A percentile compares a stretch with the other conserved stretches of the same genome.
Evolutionary conservation across 1,140 invertebrate genomes (phyloP).

Genomic region (Heliconius nattereri): DNA sequence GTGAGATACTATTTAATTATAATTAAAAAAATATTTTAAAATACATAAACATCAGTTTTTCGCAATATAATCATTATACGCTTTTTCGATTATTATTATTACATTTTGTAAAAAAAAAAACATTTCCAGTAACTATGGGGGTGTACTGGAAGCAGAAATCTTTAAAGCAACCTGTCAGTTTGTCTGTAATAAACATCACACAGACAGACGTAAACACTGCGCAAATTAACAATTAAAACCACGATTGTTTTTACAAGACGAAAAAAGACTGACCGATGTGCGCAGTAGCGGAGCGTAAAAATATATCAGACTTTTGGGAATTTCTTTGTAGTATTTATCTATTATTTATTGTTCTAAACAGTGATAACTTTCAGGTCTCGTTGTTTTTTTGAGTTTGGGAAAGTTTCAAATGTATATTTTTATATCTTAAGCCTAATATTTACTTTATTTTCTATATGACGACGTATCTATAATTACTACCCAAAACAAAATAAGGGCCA

Average conservation of each 20-base stretch:
- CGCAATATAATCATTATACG: too few species aligned
- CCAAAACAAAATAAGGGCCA: too few species aligned
- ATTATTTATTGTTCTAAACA: conserved; percentile 36
- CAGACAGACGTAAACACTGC: not conserved
- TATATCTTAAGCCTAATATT: too few species aligned
- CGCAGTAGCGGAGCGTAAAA: conserved; percentile 35
- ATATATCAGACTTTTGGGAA: conserved; percentile 15
- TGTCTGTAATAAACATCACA: conserved; percentile 21
- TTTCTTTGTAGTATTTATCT: conserved; percentile 32
- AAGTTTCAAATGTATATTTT: not conserved
- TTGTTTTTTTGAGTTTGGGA: not conserved
- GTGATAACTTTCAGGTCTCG: conserved; percentile 10
- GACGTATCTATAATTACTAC: too few species aligned
- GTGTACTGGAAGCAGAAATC: not conserved
- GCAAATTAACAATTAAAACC: conserved; percentile 53
- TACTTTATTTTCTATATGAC: too few species aligned
- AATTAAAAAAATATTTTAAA: too few species aligned
- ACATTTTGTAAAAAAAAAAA: not conserved
- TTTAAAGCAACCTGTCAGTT: conserved; percentile 2
- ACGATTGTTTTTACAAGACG: conserved; percentile 52
- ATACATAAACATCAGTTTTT: too few species aligned
- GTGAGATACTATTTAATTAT: too few species aligned
- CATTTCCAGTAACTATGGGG: not conserved
- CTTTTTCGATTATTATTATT: too few species aligned
- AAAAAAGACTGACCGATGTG: conserved; percentile 47